phyloP scores from a whole-genome alignment of 2,797 vertebrate species.

The Coranthus polyacanthus region DNA sequence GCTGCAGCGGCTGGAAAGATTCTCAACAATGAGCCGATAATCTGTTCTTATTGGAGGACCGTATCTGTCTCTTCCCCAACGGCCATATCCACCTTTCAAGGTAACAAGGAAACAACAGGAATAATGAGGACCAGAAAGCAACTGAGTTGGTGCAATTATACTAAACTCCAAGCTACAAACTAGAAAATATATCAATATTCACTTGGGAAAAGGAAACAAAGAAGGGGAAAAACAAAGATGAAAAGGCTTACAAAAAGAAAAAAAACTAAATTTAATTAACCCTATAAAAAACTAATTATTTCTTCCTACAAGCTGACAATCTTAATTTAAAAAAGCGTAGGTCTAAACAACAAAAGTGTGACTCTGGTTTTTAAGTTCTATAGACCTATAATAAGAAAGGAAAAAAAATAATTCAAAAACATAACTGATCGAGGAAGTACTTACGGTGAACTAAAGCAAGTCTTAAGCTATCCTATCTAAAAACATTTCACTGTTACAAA shows the following conservation, averaged over 20 bases:
- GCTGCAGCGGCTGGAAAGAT: constrained; percentile 97
- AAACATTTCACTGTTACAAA: constrained; percentile 83
- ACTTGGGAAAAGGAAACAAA: constrained; percentile 65
- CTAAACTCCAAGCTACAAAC: constrained; percentile 74
- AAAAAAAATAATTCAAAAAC: constrained; percentile 65
- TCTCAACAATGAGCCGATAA: constrained; percentile 98
- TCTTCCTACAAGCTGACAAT: constrained; percentile 33
- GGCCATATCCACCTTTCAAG: constrained; percentile 96
- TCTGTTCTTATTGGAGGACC: constrained; percentile 96
- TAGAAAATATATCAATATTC: constrained; percentile 64
- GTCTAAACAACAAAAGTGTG: constrained; percentile 37
- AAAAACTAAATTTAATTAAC: constrained; percentile 23
- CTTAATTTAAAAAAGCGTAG: constrained; percentile 36
- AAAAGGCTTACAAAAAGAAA: constrained; percentile 42
- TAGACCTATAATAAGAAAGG: constrained; percentile 38
- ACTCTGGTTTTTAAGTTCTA: constrained; percentile 47
- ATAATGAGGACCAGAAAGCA: constrained; percentile 64
- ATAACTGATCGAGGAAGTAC: constrained; percentile 85
- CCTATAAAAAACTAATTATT: constrained; percentile 17
- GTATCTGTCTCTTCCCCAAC: constrained; percentile 94
- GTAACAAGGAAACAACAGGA: constrained; percentile 76
- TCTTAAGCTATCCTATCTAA: constrained; percentile 86
- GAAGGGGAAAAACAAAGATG: constrained; percentile 54
- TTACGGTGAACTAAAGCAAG: constrained; percentile 89
- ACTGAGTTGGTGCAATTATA: constrained; percentile 45